Evolutionary conservation across 2,113 vertebrate genomes (phyloP), one percentile per base, ranked within the genome.

Genomic region (Phalacrocorax brasilianus): DNA sequence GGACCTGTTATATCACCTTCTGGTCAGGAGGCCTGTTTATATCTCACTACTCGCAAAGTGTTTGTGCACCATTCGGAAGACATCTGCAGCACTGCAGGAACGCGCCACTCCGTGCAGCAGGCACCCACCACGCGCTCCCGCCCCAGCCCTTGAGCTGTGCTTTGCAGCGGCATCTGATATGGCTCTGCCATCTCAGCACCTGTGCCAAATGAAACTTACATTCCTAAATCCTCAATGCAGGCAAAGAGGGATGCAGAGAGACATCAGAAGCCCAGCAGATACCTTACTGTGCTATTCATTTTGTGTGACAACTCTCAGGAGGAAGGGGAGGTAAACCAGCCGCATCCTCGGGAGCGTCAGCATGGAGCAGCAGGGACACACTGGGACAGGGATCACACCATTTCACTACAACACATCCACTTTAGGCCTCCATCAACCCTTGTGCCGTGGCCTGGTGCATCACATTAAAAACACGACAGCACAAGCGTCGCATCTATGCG

Each of bases 141-240:
- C 15, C 30, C 42, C 75, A 88, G 56, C 62, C 61, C 62, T 67
- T 1, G 0, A 52, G 35, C 19, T 35, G 21, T 3, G 13, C 30
- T 22, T 19, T 14, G 40, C 53, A 68, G 58, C 0, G 2, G 17
- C 13, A 55, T 13, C 38, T 0, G 0, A 52, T 0, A 0, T 2
- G 3, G 30, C 28, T 23, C 38, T 65, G 40, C 38, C 45, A n/a
- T 3, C 49, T 52, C 38, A 45, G 59, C 0, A 2, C 12, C 35
- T 66, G 17, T 35, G 53, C 47, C 61, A 40, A 35, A n/a, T 2
- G 5, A 8, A 52, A 77, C 12, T 20, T 33, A 21, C 3, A 2
- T 22, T 81, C 87, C 49, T 15, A 83, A 74, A 87, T 18, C 26
- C 24, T 8, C 55, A 52, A 4, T 0, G 24, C 24, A 84, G 40